Conservation (phyloP, 2,888 invertebrate species). For the Drosophila aldrichi region DNA sequence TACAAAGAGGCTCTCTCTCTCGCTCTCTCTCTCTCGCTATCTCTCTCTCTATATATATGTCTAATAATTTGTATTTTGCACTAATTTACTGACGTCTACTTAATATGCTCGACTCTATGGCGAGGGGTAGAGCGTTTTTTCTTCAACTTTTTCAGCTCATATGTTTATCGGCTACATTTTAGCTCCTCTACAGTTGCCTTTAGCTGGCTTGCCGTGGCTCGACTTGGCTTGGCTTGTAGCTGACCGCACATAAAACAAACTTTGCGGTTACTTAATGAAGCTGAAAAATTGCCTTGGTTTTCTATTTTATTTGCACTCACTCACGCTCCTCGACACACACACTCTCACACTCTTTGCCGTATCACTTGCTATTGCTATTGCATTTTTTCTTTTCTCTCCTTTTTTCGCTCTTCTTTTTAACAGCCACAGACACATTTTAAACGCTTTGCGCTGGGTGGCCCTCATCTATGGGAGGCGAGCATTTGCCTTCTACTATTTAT, state of each 20-base stretch:
- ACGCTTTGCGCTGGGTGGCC: conserved; percentile 33
- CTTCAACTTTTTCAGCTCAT: conserved; percentile 48
- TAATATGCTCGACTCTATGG: conserved; percentile 16
- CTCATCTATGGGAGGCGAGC: conserved; percentile 27
- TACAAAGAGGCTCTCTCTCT: not conserved
- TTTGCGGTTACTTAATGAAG: conserved; percentile 78
- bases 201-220: conserved; percentile 1
- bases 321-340: conserved; percentile 19
- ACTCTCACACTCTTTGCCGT: conserved; percentile 13
- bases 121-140: conserved; percentile 14
- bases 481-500: conserved; percentile 59
- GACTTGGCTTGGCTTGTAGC: conserved; percentile 39
- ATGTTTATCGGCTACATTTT: conserved; percentile 51
- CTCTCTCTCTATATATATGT: not conserved
- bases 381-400: conserved; percentile 36
- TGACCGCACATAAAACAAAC: conserved; percentile 74
- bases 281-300: conserved; percentile 75
- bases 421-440: conserved; percentile 62
- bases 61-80: not conserved
- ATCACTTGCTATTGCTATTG: conserved; percentile 44
- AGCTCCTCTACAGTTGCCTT: conserved; percentile 23
- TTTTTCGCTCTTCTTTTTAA: not conserved
- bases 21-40: not conserved
- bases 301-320: conserved; percentile 67
- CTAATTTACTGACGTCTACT: conserved; percentile 47